Percentiles rank a stretch among this genome's conserved stretches.
phyloP scores from a whole-genome alignment of 2,797 vertebrate species.

The Euphonia xanthogaster region DNA sequence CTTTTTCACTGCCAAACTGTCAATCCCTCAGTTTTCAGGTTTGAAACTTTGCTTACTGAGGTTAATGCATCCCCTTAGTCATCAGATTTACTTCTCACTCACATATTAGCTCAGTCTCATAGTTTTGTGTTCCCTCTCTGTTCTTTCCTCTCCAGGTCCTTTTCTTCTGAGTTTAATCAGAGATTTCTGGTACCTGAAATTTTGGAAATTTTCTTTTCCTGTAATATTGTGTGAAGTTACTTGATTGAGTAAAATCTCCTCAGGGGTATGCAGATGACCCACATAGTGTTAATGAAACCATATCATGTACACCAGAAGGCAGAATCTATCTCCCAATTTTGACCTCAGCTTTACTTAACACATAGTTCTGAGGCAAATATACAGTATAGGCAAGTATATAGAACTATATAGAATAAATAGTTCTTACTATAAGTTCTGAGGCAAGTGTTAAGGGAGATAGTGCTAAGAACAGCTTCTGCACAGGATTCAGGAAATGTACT shows the following conservation, averaged over 20 bases:
- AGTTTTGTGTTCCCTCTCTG: background rate
- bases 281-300: background rate
- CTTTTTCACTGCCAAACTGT: background rate
- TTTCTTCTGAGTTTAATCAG: background rate
- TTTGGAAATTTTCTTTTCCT: background rate
- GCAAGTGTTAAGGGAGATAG: background rate
- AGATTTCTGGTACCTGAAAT: background rate
- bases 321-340: background rate
- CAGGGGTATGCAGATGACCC: background rate
- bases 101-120: rapidly evolving
- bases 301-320: background rate
- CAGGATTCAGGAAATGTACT: background rate
- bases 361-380: background rate
- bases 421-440: background rate
- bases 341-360: background rate
- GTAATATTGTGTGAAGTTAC: background rate
- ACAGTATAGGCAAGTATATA: background rate
- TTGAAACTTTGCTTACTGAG: background rate
- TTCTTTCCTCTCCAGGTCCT: background rate
- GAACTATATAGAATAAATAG: background rate
- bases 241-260: background rate
- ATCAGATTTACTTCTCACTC: background rate
- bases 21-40: background rate
- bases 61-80: background rate
- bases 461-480: background rate